Evolutionary conservation across 2,113 vertebrate genomes (phyloP).

Genomic region (Irena cyanogastra): DNA sequence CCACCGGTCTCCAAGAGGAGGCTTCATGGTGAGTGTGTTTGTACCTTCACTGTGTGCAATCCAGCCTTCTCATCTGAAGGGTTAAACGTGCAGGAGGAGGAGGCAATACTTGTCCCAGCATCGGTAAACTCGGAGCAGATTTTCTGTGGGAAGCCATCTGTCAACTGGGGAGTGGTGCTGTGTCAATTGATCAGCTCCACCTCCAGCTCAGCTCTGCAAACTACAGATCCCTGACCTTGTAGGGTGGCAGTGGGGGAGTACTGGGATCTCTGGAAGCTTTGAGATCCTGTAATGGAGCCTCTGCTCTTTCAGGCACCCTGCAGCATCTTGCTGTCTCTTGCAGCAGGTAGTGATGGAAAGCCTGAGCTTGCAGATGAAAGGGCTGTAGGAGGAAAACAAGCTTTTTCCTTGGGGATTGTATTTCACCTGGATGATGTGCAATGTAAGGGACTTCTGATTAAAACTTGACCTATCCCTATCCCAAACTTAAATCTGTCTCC

Average conservation of each 20-base stretch:
- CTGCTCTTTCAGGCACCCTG: not conserved
- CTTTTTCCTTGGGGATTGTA: not conserved
- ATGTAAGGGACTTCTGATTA: not conserved
- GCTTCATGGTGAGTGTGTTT: not conserved
- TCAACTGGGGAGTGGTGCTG: constrained; percentile 15
- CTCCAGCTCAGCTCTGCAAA: constrained; percentile 6
- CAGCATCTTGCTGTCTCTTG: not conserved
- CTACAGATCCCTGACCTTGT: constrained; percentile 36
- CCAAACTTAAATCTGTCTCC: not conserved
- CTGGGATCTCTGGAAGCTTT: not conserved
- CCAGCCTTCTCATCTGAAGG: not conserved
- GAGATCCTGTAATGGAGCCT: not conserved
- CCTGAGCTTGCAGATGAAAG: not conserved
- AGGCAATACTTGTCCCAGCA: constrained; percentile 22
- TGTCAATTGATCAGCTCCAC: constrained; percentile 50
- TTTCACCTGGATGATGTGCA: not conserved
- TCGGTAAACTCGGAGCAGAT: not conserved
- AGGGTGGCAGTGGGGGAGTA: not conserved
- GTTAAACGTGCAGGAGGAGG: not conserved
- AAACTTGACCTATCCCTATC: not conserved
- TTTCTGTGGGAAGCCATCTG: constrained; percentile 63
- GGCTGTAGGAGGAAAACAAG: not conserved
- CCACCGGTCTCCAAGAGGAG: not conserved
- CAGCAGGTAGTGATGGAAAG: not conserved
- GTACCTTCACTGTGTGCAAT: not conserved